Evolutionary conservation across 2,888 invertebrate genomes (phyloP), one percentile per base, ranked within the genome.

Genomic region (Parasteatoda lunata): DNA sequence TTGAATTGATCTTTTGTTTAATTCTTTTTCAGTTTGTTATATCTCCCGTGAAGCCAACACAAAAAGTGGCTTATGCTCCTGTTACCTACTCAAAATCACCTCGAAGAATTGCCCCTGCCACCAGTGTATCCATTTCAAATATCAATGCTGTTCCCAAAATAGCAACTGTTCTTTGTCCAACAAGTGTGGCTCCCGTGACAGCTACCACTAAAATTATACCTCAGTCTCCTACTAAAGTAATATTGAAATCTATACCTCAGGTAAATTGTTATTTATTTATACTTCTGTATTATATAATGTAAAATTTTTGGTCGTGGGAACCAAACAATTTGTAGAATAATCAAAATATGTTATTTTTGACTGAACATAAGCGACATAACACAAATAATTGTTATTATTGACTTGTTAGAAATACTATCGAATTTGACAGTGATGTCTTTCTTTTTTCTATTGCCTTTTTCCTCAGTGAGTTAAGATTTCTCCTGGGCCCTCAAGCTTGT

Each of bases 91-190:
- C 94, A 8, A 95, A 95, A 92, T 94, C 95, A 13, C 95, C 95
- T 0, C 93, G 95, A 52, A 95, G 95, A 92, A 94, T 96, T 89
- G 92, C 95, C 88, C 95, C 95, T 11, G 94, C 94, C 6, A 94
- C 94, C 30, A 89, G 92, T 45, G 90, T 90, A 30, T 89, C 83
- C 48, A 30, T 81, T 45, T 76, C 81, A n/a, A 89, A 69, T 71
- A 51, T 84, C n/a, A 82, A 15, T 59, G 48, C 76, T 45, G 76
- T 72, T 52, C 51, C 77, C 30, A 89, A 81, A 72, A 52, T 84
- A 13, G 70, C 84, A 6, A 71, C 83, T 15, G 70, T 84, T 73
- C 68, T 84, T 52, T 82, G 75, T 52, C 77, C 77, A 30, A 68
- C 78, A 45, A 68, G 47, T 52, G 64, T 88, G 6, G 47, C 87